Conservation (phyloP, 2,888 invertebrate genomes). For the Tuberolachnus salignus region DNA sequence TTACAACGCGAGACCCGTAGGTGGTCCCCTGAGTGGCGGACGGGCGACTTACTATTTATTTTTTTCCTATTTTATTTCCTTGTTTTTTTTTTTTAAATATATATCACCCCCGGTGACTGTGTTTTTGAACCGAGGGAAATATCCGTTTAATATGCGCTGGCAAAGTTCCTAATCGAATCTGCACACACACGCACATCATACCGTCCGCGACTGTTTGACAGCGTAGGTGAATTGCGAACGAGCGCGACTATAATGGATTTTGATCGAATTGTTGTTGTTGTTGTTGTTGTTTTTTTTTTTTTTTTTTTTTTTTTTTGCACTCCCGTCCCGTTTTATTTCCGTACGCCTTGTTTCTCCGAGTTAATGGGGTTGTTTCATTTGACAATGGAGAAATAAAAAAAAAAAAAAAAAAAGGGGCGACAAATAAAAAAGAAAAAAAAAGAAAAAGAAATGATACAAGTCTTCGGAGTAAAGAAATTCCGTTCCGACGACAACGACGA, state of each 20-base stretch:
- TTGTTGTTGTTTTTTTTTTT: background rate
- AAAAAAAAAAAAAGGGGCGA: background rate
- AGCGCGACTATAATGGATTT: slow-evolving; percentile 41
- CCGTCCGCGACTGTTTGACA: slow-evolving; percentile 41
- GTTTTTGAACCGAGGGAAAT: slow-evolving; percentile 40
- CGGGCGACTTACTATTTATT: too few species aligned
- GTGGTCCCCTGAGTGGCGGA: slow-evolving; percentile 7
- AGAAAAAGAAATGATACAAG: background rate
- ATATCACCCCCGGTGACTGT: background rate
- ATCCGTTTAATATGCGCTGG: slow-evolving; percentile 52
- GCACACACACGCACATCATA: background rate
- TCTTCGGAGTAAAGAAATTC: slow-evolving; percentile 9
- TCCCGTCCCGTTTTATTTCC: background rate
- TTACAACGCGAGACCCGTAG: background rate
- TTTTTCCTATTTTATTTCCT: too few species aligned
- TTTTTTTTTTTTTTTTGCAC: background rate
- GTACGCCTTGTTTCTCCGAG: slow-evolving; percentile 12
- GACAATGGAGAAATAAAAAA: background rate
- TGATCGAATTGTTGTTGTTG: slow-evolving; percentile 54
- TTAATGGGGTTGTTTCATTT: slow-evolving; percentile 35
- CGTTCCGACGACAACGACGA: too few species aligned
- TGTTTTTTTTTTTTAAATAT: slow-evolving; percentile 2
- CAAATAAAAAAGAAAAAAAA: too few species aligned
- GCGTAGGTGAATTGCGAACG: slow-evolving; percentile 34
- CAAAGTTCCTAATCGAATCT: slow-evolving; percentile 55